Conservation (phyloP, 2,797 vertebrate genomes). For the Cynodonichthys magdalenae region DNA sequence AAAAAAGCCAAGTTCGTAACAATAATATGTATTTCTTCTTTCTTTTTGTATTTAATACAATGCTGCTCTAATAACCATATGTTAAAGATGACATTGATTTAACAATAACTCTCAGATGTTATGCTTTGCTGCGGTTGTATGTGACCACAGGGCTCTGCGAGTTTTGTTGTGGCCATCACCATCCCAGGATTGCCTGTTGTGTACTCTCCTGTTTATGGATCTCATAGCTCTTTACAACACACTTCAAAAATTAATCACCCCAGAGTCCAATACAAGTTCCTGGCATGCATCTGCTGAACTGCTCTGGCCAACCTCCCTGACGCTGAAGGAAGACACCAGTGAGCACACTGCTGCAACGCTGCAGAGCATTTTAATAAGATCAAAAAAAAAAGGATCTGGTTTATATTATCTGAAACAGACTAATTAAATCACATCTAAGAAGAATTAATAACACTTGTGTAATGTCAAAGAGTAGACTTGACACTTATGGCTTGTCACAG, state of each 20-base stretch:
- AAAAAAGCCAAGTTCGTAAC: background rate
- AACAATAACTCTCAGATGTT: slow-evolving; percentile 29
- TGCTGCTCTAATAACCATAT: slow-evolving; percentile 8
- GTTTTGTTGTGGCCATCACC: slow-evolving; percentile 55
- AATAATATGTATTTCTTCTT: no score
- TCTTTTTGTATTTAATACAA: slow-evolving; percentile 3
- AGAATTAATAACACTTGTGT: slow-evolving; percentile 44
- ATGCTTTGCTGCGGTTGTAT: slow-evolving; percentile 44
- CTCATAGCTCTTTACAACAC: slow-evolving; percentile 77
- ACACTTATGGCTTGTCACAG: slow-evolving; percentile 75
- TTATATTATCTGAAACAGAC: slow-evolving; percentile 51
- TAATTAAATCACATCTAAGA: slow-evolving; percentile 45
- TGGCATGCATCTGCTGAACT: slow-evolving; percentile 64
- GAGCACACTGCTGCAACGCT: slow-evolving; percentile 29
- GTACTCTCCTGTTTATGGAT: slow-evolving; percentile 75
- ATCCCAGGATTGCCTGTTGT: slow-evolving; percentile 66
- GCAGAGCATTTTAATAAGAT: slow-evolving; percentile 32
- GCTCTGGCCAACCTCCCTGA: slow-evolving; percentile 49
- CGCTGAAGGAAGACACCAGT: slow-evolving; percentile 27
- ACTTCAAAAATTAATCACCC: slow-evolving; percentile 81
- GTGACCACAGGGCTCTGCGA: slow-evolving; percentile 58
- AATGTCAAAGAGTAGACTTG: slow-evolving; percentile 47
- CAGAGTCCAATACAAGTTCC: slow-evolving; percentile 69
- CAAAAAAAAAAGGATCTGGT: slow-evolving; percentile 4
- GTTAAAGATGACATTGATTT: slow-evolving; percentile 46